Evolutionary conservation across 2,113 vertebrate genomes (phyloP).

Genomic region (Phyllopteryx taeniolatus): DNA sequence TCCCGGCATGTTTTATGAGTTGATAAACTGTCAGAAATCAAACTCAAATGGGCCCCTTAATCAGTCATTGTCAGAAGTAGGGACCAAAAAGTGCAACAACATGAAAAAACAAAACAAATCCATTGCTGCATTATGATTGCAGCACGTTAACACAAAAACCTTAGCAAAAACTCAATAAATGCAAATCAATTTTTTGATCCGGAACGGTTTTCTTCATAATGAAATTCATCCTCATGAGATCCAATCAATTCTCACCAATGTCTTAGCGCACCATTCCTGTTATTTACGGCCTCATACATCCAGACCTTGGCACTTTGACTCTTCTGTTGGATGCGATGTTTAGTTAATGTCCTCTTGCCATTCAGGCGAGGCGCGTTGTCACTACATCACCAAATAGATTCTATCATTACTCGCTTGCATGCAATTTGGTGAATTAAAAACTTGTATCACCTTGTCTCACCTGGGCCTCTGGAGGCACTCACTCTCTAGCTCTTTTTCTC

Average conservation of each 20-base stretch:
- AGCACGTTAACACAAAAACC: constrained; percentile 4
- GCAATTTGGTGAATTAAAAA: constrained; percentile 68
- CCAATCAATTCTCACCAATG: constrained; percentile 8
- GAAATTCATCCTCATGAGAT: constrained; percentile 26
- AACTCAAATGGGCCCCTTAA: constrained; percentile 2
- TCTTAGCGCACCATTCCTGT: constrained; percentile 21
- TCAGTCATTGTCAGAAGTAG: constrained; percentile 10
- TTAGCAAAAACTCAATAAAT: constrained; percentile 7
- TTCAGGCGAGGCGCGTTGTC: constrained; percentile 36
- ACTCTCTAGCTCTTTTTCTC: constrained; percentile 26
- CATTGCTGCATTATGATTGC: neutral
- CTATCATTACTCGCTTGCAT: constrained; percentile 58
- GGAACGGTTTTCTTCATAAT: constrained; percentile 12
- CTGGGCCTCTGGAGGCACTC: constrained; percentile 42
- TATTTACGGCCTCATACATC: constrained; percentile 33
- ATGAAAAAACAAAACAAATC: neutral
- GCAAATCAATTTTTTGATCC: constrained; percentile 18
- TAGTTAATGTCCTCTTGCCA: constrained; percentile 43
- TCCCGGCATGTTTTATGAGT: constrained; percentile 47
- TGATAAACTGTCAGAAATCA: constrained; percentile 1
- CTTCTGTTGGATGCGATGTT: constrained; percentile 43
- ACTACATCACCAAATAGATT: constrained; percentile 51
- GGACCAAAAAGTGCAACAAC: neutral
- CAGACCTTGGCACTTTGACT: constrained; percentile 47
- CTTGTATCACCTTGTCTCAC: constrained; percentile 63